These are phyloP conservation scores for Pegea sp. DNA, from an alignment of 23 tunicate genomes.

Conservation along the genomic window DNA sequence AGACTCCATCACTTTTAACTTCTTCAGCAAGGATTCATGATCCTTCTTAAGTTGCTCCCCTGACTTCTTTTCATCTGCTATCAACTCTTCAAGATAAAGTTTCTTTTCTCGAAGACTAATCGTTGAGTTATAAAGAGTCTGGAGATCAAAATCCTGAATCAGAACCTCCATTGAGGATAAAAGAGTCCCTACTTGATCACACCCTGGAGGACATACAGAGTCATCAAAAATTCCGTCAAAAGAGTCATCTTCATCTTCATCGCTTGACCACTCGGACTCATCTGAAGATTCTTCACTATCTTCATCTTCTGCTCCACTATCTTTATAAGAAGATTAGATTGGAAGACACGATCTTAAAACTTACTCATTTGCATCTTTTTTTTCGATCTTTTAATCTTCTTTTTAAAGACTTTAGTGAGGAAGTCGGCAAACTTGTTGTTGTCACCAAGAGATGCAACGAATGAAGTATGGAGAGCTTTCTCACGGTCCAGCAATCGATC, in stretches of 20 bases:
- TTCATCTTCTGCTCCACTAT: constrained; percentile 40
- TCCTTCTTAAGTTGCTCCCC: constrained; percentile 91
- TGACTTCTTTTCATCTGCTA: constrained; percentile 61
- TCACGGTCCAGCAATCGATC: constrained; percentile 73
- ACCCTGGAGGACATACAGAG: constrained; percentile 88
- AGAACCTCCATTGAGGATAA: too few species aligned
- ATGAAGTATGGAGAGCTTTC: constrained; percentile 51
- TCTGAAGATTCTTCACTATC: constrained; percentile 74
- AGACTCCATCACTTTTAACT: constrained; percentile 76
- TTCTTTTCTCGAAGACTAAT: constrained; percentile 68
- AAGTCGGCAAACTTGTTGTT: constrained; percentile 88
- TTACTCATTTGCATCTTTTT: constrained; percentile 55
- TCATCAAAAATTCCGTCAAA: constrained; percentile 92
- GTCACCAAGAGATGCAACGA: constrained; percentile 55
- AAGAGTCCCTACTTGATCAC: constrained; percentile 63
- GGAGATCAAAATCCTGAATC: too few species aligned
- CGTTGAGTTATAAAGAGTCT: constrained; percentile 35
- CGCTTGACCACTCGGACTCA: constrained; percentile 91
- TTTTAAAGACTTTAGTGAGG: constrained; percentile 81
- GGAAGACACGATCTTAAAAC: neutral
- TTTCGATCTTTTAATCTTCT: constrained; percentile 90
- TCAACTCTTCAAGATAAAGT: constrained; percentile 66
- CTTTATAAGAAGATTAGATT: too few species aligned
- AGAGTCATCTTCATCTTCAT: constrained; percentile 88
- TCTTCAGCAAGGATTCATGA: constrained; percentile 50